Evolutionary conservation across 2,888 invertebrate genomes (phyloP), one percentile per base, ranked within the genome.

Genomic region (Cerastoderma edule): DNA sequence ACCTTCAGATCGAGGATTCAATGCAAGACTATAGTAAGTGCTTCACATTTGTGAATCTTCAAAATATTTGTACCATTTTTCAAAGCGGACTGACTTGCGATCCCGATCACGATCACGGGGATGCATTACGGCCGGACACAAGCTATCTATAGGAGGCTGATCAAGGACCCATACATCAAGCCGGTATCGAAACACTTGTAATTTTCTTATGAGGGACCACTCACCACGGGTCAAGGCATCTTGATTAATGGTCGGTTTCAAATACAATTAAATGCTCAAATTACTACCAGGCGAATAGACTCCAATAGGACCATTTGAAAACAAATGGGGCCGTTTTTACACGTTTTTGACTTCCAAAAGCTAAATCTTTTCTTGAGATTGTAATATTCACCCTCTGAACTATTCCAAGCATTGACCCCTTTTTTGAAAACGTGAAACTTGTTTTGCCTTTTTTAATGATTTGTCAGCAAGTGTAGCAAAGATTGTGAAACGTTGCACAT

Each of bases 141-240:
- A 54, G 28, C 22, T 27, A 10, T 54, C 32, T 28, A 30, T 57
- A 6, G 24, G 57, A 33, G 33, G 19, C 57, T 57, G 57, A 33
- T 57, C 57, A 57, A 57, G 33, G 8, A 8, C 32, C 60, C 60
- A 60, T 60, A 27, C 39, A 60, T 60, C 60, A 60, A n/a, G 22
- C 27, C 13, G 60, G 22, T 28, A 22, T 39, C 2, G 39, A 32
- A 39, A 60, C 35, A 60, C 24, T 35, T 60, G 60, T 60, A 60
- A 60, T 60, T 60, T 60, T n/a, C n/a, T 35, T 60, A 5, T 39
- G 60, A 60, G 33, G n/a, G 22, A 16, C 5, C 60, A 27, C 60
- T 60, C 60, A 60, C 22, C 60, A 60, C 60, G 22, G 60, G 39
- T 24, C 60, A 60, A 10, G 16, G 39, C 35, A 33, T 39, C 60